phyloP scores from a whole-genome alignment of 2,113 vertebrate genomes.

The Pelvicachromis taeniatus region DNA sequence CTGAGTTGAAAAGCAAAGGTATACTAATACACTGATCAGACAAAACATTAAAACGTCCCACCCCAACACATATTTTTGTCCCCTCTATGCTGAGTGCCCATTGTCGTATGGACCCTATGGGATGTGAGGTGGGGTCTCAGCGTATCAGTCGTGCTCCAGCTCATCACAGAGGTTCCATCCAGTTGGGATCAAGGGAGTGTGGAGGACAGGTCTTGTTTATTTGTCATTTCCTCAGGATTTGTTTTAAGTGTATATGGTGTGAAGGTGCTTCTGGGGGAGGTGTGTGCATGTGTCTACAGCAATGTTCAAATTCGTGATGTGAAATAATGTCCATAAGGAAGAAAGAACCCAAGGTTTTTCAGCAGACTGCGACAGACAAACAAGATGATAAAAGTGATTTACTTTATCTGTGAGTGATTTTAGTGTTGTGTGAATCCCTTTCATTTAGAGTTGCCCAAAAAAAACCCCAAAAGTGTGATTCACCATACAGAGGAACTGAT shows the following conservation, averaged over 20 bases:
- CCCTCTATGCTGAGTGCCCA: background rate
- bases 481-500: background rate
- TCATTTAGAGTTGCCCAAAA: background rate
- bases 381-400: background rate
- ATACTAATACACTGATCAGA: background rate
- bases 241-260: background rate
- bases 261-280: background rate
- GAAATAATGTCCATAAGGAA: background rate
- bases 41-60: background rate
- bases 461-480: too few species aligned
- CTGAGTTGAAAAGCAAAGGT: background rate
- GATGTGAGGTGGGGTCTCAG: background rate
- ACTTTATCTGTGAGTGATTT: background rate
- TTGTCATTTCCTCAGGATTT: background rate
- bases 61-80: background rate
- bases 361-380: background rate
- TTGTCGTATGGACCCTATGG: background rate
- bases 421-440: background rate
- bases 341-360: background rate
- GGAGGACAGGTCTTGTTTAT: background rate
- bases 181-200: background rate
- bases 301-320: background rate
- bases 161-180: background rate
- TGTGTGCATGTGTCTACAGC: background rate
- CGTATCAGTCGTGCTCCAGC: background rate